phyloP scores from a whole-genome alignment of 2,113 vertebrate species.

The Cercocebus atys region DNA sequence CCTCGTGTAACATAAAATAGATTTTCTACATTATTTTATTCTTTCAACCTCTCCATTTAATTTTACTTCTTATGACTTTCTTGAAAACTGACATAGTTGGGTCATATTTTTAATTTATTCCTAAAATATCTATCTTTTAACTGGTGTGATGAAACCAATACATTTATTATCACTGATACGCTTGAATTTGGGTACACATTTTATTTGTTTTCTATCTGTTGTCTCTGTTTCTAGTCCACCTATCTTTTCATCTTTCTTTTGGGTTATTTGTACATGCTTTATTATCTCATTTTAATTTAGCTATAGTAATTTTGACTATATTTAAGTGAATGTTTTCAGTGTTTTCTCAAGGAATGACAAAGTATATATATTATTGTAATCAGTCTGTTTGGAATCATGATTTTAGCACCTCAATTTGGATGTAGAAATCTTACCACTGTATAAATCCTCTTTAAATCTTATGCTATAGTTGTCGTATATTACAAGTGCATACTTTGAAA shows the following conservation, averaged over 20 bases:
- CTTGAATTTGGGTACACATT: neutral
- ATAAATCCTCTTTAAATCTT: neutral
- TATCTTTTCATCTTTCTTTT: neutral
- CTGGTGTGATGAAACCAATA: neutral
- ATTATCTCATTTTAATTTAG: neutral
- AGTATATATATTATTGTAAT: neutral
- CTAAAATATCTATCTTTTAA: neutral
- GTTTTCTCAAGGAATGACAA: neutral
- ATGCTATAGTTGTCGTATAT: neutral
- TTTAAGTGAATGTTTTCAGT: neutral
- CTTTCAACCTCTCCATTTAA: neutral
- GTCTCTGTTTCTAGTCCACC: neutral
- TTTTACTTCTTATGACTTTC: neutral
- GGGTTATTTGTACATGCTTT: neutral
- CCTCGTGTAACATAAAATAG: neutral
- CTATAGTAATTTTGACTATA: neutral
- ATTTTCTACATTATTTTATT: neutral
- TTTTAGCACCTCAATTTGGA: neutral
- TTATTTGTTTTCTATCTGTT: neutral
- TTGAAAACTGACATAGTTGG: neutral
- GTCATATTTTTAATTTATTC: neutral
- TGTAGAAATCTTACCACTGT: neutral
- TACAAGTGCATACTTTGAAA: neutral
- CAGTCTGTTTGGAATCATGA: neutral
- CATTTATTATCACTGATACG: neutral